A percentile compares a stretch with the other conserved stretches of the same genome.
These are phyloP conservation scores for Papilio dardanus DNA, from an alignment of 1,140 invertebrate species.

Conservation along the genomic window DNA sequence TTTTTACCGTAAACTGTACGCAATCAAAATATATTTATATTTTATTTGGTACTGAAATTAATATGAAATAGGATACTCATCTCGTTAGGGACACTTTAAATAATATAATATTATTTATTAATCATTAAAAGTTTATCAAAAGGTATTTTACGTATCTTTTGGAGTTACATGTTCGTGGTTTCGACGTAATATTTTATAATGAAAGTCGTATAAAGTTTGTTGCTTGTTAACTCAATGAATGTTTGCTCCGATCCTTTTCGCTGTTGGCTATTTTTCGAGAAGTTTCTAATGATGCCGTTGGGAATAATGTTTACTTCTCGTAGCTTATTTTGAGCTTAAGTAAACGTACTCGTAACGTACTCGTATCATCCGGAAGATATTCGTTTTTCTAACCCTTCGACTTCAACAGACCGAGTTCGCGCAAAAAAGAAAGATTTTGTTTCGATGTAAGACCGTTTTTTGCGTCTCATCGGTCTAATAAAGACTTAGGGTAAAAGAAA, in stretches of 20 bases:
- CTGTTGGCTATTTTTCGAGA: slow-evolving; percentile 19
- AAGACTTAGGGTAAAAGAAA: no score
- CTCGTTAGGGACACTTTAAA: not conserved
- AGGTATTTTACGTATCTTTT: not conserved
- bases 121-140: not conserved
- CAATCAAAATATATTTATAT: no score
- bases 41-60: not conserved
- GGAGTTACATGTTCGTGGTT: not conserved
- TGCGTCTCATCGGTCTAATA: no score
- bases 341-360: slow-evolving; percentile 14
- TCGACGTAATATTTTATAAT: not conserved
- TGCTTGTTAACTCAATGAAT: slow-evolving; percentile 6
- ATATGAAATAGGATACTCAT: not conserved
- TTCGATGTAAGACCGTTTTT: no score
- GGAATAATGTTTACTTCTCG: not conserved
- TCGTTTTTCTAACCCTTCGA: no score
- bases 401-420: no score
- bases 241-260: slow-evolving; percentile 3
- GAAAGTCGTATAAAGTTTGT: slow-evolving; percentile 13
- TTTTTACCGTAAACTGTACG: not conserved
- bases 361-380: not conserved
- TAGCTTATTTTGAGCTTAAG: not conserved
- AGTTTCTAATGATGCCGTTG: not conserved
- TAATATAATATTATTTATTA: not conserved
- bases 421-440: no score